Evolutionary conservation across 92 coral and sea anemone species (phyloP).

Genomic region (Phenganax marumi): DNA sequence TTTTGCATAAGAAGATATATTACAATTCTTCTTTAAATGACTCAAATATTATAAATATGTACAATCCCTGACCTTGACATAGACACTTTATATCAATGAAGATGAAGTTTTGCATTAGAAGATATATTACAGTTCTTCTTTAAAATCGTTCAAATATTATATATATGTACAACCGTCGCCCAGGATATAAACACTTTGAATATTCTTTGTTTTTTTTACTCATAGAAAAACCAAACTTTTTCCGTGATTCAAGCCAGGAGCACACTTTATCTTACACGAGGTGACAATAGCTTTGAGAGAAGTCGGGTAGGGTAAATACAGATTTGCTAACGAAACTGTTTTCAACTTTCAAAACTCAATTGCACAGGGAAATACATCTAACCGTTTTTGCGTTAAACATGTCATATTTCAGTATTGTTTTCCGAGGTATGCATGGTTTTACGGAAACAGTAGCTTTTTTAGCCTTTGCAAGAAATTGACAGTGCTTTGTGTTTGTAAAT

Average conservation of each 20-base stretch:
- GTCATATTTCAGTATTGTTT: too few relatives aligned
- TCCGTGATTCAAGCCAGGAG: not conserved
- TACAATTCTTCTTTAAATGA: not conserved
- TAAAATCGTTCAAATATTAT: not conserved
- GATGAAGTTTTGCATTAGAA: too few relatives aligned
- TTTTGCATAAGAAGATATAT: not conserved
- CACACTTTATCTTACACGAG: not conserved
- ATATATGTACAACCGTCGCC: not conserved
- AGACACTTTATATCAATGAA: too few relatives aligned
- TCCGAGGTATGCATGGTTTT: too few relatives aligned
- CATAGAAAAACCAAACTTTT: constrained; percentile 17
- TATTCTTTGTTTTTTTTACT: not conserved
- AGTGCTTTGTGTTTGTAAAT: too few relatives aligned
- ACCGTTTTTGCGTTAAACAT: too few relatives aligned
- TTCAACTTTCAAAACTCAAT: too few relatives aligned
- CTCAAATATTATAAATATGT: not conserved
- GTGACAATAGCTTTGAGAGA: not conserved
- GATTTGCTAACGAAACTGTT: too few relatives aligned
- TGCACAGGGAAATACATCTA: too few relatives aligned
- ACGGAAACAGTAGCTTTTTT: too few relatives aligned
- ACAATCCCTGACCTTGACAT: not conserved
- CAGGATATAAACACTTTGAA: not conserved
- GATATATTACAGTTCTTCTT: too few relatives aligned
- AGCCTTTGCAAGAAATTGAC: too few relatives aligned
- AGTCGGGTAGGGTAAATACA: not conserved